Conservation (phyloP, 2,888 invertebrate species). For the Agriopis marginaria region DNA sequence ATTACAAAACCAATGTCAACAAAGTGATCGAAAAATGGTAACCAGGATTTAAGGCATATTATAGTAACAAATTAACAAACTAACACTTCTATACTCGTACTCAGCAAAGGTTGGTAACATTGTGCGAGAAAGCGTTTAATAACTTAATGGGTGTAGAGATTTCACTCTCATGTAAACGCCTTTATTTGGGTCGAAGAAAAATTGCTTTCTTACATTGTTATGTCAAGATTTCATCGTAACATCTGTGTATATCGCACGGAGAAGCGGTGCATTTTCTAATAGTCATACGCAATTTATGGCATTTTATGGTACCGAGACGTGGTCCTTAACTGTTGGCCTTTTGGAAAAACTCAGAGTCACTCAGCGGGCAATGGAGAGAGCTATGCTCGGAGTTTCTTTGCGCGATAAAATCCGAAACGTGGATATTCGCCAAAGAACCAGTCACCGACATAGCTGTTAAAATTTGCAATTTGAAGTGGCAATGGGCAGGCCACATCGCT, state of each 20-base stretch:
- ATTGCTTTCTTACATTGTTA: conserved; percentile 32
- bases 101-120: conserved; percentile 32
- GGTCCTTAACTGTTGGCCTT: no score
- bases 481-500: no score
- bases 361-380: no score
- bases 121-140: conserved; percentile 36
- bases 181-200: conserved; percentile 35
- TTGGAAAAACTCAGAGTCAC: no score
- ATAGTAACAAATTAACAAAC: neutral
- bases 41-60: neutral
- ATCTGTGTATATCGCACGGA: neutral
- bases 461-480: no score
- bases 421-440: no score
- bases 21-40: neutral
- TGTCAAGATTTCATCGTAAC: conserved; percentile 14
- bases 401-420: no score
- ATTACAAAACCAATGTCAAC: no score
- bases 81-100: conserved; percentile 26
- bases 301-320: no score
- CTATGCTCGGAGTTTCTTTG: no score
- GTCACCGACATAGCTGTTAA: no score
- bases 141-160: conserved; percentile 27
- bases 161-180: conserved; percentile 34
- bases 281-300: no score
- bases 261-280: neutral